Conservation (phyloP, 2,888 invertebrate genomes). For the Caenorhabditis sp. region DNA sequence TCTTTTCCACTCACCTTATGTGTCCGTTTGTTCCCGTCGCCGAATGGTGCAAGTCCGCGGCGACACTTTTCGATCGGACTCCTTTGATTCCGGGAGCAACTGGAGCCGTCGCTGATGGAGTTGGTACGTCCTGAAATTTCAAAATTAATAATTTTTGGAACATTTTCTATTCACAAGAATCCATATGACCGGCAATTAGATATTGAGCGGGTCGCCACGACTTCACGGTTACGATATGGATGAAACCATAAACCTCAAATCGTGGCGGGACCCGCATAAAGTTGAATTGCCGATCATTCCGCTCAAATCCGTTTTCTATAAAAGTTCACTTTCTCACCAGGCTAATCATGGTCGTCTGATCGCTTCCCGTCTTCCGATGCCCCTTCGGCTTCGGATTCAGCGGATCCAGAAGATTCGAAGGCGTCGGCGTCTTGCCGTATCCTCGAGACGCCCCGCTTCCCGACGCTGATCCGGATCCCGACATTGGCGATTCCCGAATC, state of each 20-base stretch:
- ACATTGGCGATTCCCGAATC: background rate
- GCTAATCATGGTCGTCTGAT: conserved; percentile 36
- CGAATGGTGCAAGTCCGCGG: conserved; percentile 12
- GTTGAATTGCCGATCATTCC: too few relatives aligned
- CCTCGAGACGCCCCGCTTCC: conserved; percentile 28
- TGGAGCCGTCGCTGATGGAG: conserved; percentile 3
- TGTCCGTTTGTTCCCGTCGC: conserved; percentile 14
- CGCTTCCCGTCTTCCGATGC: conserved; percentile 50
- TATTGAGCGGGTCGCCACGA: too few relatives aligned
- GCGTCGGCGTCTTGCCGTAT: conserved; percentile 33
- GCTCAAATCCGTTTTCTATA: too few relatives aligned
- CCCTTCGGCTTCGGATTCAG: conserved; percentile 11
- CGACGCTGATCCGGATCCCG: conserved; percentile 18
- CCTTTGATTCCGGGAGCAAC: conserved; percentile 16
- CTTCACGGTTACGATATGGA: too few relatives aligned
- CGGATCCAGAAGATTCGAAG: conserved; percentile 25
- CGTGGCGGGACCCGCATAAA: too few relatives aligned
- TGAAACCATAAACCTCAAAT: too few relatives aligned
- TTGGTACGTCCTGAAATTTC: conserved; percentile 14
- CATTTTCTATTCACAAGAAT: background rate
- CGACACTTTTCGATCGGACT: conserved; percentile 42
- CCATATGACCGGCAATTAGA: too few relatives aligned
- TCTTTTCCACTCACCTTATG: background rate
- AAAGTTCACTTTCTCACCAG: too few relatives aligned
- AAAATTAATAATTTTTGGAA: too few relatives aligned